phyloP scores from a whole-genome alignment of 1,140 invertebrate genomes.

The Leptinotarsa undecemlineata region DNA sequence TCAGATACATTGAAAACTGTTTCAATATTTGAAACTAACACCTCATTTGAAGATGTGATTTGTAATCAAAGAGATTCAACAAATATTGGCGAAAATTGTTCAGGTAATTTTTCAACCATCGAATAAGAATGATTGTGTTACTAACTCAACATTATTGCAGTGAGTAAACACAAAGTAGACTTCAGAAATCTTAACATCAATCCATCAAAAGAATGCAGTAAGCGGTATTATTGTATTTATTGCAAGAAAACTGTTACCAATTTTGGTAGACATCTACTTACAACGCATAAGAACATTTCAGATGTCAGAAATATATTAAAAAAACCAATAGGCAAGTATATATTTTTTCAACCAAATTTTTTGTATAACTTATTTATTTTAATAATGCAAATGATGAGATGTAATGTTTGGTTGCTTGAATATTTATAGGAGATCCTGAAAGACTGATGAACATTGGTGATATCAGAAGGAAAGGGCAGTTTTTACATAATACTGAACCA shows the following conservation, averaged over 20 bases:
- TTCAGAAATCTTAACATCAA: not conserved
- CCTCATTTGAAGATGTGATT: no score
- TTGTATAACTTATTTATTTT: not conserved
- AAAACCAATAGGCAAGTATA: slow-evolving; percentile 1
- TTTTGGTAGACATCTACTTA: slow-evolving; percentile 10
- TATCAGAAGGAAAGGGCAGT: slow-evolving; percentile 2
- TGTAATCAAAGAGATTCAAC: no score
- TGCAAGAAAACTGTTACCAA: slow-evolving; percentile 10
- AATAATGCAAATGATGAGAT: slow-evolving; percentile 5
- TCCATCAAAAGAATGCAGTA: slow-evolving; percentile 2
- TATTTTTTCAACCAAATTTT: not conserved
- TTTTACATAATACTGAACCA: slow-evolving; percentile 4
- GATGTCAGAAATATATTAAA: not conserved
- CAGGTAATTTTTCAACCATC: no score
- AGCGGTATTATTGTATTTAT: slow-evolving; percentile 8
- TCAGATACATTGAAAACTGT: no score
- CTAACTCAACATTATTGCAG: no score
- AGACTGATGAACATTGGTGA: not conserved
- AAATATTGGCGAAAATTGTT: no score
- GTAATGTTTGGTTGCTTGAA: not conserved
- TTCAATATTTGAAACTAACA: no score
- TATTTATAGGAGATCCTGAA: not conserved
- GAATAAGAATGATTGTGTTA: no score
- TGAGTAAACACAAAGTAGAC: not conserved
- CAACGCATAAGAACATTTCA: not conserved